Conservation (phyloP, 2,113 vertebrate species). For the Plecturocebus donacophilus region DNA sequence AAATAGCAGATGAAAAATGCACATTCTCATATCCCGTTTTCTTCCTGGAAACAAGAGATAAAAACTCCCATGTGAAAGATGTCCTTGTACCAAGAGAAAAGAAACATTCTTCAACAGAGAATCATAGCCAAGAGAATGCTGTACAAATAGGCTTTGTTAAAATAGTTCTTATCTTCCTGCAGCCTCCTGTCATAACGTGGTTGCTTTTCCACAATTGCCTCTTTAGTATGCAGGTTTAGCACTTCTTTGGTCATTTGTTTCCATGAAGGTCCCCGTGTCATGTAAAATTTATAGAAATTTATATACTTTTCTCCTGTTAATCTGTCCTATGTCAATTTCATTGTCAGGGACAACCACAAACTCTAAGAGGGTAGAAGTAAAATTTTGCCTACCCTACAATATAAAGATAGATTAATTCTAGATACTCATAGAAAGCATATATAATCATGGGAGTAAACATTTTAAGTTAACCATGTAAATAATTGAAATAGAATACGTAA, state of each 20-base stretch:
- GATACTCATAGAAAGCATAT: background rate
- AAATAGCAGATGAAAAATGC: background rate
- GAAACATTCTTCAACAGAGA: background rate
- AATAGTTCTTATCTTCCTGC: background rate
- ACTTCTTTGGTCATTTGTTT: background rate
- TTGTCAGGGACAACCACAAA: background rate
- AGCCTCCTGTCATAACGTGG: background rate
- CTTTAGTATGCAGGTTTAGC: background rate
- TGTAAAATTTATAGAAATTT: background rate
- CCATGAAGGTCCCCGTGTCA: no score
- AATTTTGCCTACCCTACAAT: background rate
- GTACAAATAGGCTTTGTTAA: background rate
- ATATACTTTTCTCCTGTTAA: background rate
- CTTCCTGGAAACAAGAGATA: background rate
- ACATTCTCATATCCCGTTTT: background rate
- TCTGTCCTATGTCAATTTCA: background rate
- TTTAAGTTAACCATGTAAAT: background rate
- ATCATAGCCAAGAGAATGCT: background rate
- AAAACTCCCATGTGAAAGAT: background rate
- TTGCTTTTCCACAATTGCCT: background rate
- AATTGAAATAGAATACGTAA: background rate
- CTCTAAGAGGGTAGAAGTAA: background rate
- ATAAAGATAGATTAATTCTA: slow-evolving; percentile 32
- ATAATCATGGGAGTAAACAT: background rate
- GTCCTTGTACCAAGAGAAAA: background rate